Evolutionary conservation across 2,113 vertebrate genomes (phyloP).

Genomic region (Hemibagrus wyckioides): DNA sequence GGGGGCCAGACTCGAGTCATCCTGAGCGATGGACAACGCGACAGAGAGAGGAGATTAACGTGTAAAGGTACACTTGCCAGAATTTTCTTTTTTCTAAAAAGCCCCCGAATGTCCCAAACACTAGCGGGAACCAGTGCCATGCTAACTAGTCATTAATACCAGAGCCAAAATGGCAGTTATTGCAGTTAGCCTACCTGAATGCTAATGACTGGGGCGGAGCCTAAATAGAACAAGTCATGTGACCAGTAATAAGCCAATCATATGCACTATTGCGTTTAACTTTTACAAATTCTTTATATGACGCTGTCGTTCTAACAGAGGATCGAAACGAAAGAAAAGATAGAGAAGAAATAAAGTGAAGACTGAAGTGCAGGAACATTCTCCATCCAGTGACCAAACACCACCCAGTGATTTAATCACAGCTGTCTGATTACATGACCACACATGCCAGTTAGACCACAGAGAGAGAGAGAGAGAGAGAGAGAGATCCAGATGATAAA

Average conservation of each 20-base stretch:
- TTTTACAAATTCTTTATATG: conserved; percentile 20
- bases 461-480: neutral
- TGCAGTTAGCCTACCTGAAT: no score
- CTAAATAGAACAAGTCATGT: neutral
- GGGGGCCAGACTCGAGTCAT: conserved; percentile 68
- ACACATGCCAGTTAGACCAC: conserved; percentile 70
- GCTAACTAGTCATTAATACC: neutral
- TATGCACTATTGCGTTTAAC: neutral
- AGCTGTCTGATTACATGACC: conserved; percentile 72
- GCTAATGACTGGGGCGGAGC: neutral
- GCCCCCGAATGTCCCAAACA: neutral
- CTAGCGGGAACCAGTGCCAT: neutral
- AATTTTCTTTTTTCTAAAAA: neutral
- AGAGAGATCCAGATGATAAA: neutral
- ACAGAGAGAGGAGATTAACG: conserved; percentile 38
- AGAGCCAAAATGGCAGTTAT: neutral
- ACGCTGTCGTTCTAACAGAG: neutral
- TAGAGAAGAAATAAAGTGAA: conserved; percentile 65
- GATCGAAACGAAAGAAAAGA: conserved; percentile 23
- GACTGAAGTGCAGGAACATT: conserved; percentile 74
- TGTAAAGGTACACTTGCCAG: conserved; percentile 17
- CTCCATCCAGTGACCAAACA: conserved; percentile 75
- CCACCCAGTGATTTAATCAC: conserved; percentile 66
- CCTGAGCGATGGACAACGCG: conserved; percentile 60
- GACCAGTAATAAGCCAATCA: neutral